These are phyloP conservation scores for Noctua pronuba DNA, from an alignment of 2,888 invertebrate genomes.

Conservation along the genomic window DNA sequence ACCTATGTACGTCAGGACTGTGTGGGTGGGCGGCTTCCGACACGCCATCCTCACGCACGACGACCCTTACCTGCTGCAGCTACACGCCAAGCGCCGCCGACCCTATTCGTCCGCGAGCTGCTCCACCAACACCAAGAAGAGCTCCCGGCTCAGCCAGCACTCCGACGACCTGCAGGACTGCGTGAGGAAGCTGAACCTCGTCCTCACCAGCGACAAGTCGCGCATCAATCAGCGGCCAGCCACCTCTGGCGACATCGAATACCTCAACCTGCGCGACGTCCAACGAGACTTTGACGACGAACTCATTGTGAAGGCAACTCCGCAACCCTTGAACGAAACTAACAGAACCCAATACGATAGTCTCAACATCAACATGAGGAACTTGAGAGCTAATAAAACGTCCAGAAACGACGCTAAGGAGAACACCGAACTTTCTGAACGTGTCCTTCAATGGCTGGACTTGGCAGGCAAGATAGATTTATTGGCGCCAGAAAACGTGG, in stretches of 20 bases:
- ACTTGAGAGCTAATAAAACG: conserved; percentile 82
- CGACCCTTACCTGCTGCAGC: conserved; percentile 88
- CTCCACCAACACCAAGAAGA: conserved; percentile 66
- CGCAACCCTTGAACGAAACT: conserved; percentile 77
- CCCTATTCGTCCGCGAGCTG: conserved; percentile 83
- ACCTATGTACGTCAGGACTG: conserved; percentile 91
- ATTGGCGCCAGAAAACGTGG: conserved; percentile 79
- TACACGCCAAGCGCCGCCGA: conserved; percentile 75
- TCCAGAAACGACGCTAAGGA: conserved; percentile 79
- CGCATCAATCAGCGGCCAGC: conserved; percentile 71
- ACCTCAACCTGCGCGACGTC: conserved; percentile 80
- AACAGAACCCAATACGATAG: conserved; percentile 72
- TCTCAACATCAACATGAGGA: conserved; percentile 79
- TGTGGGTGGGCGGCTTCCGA: conserved; percentile 93
- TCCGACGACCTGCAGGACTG: conserved; percentile 75
- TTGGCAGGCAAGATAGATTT: conserved; percentile 92
- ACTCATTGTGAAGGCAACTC: conserved; percentile 76
- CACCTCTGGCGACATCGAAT: conserved; percentile 76
- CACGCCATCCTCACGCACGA: conserved; percentile 92
- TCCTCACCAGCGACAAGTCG: conserved; percentile 79
- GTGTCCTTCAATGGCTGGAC: conserved; percentile 95
- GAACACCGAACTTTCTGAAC: conserved; percentile 90
- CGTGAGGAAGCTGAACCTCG: conserved; percentile 79
- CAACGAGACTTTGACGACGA: conserved; percentile 80
- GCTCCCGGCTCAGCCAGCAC: conserved; percentile 77